Evolutionary conservation across 2,888 invertebrate genomes (phyloP).

Genomic region (Gonocerus acuteangulatus): DNA sequence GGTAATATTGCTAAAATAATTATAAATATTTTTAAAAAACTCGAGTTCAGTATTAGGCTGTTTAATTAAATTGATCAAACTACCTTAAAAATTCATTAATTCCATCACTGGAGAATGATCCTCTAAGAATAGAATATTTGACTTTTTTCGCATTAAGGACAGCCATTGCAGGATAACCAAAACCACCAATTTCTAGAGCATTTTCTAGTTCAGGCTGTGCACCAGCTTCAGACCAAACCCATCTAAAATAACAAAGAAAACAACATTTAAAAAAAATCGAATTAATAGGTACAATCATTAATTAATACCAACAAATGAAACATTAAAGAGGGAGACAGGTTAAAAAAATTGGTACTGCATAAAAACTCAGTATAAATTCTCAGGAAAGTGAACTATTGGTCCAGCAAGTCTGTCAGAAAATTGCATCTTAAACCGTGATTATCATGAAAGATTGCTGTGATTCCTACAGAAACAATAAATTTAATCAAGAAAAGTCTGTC

Average conservation of each 20-base stretch:
- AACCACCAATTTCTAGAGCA: constrained; percentile 88
- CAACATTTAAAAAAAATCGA: neutral
- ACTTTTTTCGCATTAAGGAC: constrained; percentile 93
- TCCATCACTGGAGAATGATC: constrained; percentile 89
- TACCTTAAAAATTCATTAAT: constrained; percentile 87
- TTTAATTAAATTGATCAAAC: neutral
- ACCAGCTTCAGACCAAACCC: constrained; percentile 93
- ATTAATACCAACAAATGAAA: too few species aligned
- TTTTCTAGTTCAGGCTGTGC: constrained; percentile 77
- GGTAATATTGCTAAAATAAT: too few species aligned
- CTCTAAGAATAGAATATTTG: constrained; percentile 87
- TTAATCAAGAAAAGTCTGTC: too few species aligned
- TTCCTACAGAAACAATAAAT: too few species aligned
- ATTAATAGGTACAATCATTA: neutral
- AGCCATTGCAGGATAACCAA: constrained; percentile 98
- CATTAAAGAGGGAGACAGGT: neutral
- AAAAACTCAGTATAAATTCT: too few species aligned
- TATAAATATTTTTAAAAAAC: neutral
- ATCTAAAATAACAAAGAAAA: constrained; percentile 47
- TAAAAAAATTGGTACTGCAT: neutral
- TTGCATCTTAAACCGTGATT: too few species aligned
- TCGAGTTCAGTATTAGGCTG: neutral
- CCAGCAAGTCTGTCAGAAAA: too few species aligned
- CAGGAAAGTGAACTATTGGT: too few species aligned
- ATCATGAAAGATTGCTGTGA: too few species aligned